phyloP scores from a whole-genome alignment of 2,797 vertebrate species.

The Trachurus trachurus region DNA sequence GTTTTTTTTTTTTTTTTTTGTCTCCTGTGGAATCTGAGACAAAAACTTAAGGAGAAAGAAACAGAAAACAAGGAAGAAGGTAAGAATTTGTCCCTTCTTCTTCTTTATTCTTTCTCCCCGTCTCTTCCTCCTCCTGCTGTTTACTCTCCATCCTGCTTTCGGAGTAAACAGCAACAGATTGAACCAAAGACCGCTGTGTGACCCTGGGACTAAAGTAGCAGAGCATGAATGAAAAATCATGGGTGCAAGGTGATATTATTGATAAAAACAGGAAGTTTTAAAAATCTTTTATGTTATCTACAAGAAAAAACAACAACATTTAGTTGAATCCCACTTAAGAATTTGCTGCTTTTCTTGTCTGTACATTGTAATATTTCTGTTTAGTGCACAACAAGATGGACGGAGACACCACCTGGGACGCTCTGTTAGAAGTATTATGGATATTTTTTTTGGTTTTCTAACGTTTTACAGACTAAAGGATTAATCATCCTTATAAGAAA shows the following conservation, averaged over 20 bases:
- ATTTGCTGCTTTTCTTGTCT: background rate
- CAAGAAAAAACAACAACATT: background rate
- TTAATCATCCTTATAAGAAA: background rate
- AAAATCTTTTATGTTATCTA: background rate
- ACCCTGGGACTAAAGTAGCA: background rate
- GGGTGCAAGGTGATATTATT: background rate
- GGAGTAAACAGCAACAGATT: background rate
- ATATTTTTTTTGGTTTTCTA: too few relatives aligned
- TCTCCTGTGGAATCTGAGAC: slow-evolving; percentile 5
- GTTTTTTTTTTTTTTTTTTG: slow-evolving; percentile 20
- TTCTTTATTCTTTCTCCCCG: background rate
- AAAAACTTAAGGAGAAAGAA: slow-evolving; percentile 24
- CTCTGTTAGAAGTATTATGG: too few relatives aligned
- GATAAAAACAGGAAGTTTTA: background rate
- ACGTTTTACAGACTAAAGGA: too few relatives aligned
- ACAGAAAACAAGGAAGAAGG: slow-evolving; percentile 57
- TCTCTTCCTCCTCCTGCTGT: too few relatives aligned
- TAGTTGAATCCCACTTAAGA: too few relatives aligned
- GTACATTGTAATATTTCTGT: background rate
- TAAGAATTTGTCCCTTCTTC: slow-evolving; percentile 50
- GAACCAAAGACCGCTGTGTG: background rate
- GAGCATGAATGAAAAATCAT: background rate
- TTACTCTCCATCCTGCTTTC: background rate
- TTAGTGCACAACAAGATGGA: background rate
- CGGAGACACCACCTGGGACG: too few relatives aligned